These are phyloP conservation scores for Hormiphora californensis DNA, from an alignment of 37 sponge, comb jelly and placozoan species.

Conservation along the genomic window DNA sequence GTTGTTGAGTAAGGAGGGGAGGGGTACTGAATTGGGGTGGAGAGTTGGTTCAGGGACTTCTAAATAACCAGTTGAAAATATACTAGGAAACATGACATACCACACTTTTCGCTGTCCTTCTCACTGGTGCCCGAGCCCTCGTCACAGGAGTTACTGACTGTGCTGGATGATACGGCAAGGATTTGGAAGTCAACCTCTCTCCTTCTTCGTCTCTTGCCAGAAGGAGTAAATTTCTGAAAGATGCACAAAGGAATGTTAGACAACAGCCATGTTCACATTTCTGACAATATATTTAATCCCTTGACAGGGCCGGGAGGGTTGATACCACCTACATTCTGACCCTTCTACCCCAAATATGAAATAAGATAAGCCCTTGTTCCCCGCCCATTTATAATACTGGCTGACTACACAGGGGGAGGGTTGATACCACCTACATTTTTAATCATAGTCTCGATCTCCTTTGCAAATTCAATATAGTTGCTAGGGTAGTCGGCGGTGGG, in stretches of 20 bases:
- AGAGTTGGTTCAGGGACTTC: too few species aligned
- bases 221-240: not conserved
- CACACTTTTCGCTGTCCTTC: not conserved
- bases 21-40: too few species aligned
- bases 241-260: not conserved
- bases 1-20: too few species aligned
- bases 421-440: not conserved
- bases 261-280: too few species aligned
- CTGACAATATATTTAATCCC: too few species aligned
- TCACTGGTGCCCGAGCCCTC: not conserved
- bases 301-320: too few species aligned
- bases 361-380: too few species aligned
- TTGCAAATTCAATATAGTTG: not conserved
- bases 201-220: not conserved
- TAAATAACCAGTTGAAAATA: too few species aligned
- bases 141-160: not conserved
- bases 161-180: not conserved
- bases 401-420: too few species aligned
- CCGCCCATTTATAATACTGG: too few species aligned
- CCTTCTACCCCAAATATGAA: too few species aligned
- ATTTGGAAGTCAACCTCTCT: not conserved
- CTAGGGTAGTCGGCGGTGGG: not conserved
- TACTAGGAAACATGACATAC: not conserved
- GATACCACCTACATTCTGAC: too few species aligned
- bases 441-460: not conserved